phyloP scores from a whole-genome alignment of 2,797 vertebrate genomes.

The Aulostomus chinensis region DNA sequence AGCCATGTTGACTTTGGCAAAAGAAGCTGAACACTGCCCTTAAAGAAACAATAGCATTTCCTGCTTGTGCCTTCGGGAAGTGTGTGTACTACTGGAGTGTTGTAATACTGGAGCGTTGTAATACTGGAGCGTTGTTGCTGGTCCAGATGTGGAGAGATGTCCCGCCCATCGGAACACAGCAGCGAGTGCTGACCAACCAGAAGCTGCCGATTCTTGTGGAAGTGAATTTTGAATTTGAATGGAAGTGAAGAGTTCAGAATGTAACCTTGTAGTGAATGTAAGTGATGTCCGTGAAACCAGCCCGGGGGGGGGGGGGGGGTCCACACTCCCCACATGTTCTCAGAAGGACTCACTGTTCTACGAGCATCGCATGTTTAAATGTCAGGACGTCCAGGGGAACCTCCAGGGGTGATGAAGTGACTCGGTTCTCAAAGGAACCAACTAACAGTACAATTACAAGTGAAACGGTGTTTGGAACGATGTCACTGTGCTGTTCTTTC shows the following conservation, averaged over 20 bases:
- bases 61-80: constrained; percentile 77
- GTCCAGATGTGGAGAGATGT: constrained; percentile 52
- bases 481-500: constrained; percentile 30
- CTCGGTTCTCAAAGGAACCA: constrained; percentile 4
- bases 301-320: not conserved
- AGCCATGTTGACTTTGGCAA: constrained; percentile 75
- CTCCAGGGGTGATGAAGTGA: constrained; percentile 4
- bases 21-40: constrained; percentile 73
- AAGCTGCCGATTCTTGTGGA: constrained; percentile 68
- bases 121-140: constrained; percentile 56
- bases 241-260: constrained; percentile 67
- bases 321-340: not conserved
- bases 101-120: constrained; percentile 27
- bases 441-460: constrained; percentile 16
- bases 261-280: constrained; percentile 74
- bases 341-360: constrained; percentile 10
- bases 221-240: constrained; percentile 62
- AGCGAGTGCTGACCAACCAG: constrained; percentile 32
- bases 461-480: constrained; percentile 39
- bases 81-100: constrained; percentile 41
- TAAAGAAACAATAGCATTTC: constrained; percentile 66
- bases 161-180: constrained; percentile 28
- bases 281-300: constrained; percentile 60
- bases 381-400: constrained; percentile 18
- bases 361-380: constrained; percentile 50